These are phyloP conservation scores for Sinohyriopsis cumingii DNA, from an alignment of 2,888 invertebrate genomes.

Conservation along the genomic window DNA sequence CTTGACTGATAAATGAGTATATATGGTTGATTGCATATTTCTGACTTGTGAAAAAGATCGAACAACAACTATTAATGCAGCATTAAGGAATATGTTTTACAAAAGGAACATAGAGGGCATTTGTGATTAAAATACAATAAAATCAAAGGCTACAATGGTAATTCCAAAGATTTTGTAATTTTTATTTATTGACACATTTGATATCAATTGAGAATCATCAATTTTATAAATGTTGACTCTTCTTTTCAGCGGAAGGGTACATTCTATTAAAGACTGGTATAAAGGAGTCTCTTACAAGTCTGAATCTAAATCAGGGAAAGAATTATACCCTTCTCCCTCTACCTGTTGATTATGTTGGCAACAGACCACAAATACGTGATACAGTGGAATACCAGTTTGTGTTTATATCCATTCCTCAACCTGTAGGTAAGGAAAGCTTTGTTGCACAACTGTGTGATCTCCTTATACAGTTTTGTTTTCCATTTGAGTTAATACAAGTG, in stretches of 20 bases:
- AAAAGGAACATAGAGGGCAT: background rate
- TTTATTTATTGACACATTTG: too few species aligned
- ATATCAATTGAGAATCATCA: too few species aligned
- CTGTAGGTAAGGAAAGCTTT: background rate
- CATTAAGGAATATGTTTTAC: too few species aligned
- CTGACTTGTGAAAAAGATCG: too few species aligned
- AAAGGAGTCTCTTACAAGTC: slow-evolving; percentile 1
- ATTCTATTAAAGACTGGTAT: slow-evolving; percentile 2
- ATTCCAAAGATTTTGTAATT: too few species aligned
- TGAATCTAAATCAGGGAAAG: slow-evolving; percentile 1
- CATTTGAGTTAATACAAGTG: too few species aligned
- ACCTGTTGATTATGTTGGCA: slow-evolving; percentile 7
- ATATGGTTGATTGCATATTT: too few species aligned
- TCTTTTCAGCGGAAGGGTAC: slow-evolving; percentile 7
- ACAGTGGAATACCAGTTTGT: background rate
- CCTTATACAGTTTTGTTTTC: too few species aligned
- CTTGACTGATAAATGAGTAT: too few species aligned
- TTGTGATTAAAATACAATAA: background rate
- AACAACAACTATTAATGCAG: too few species aligned
- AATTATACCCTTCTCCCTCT: slow-evolving; percentile 1
- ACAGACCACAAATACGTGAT: slow-evolving; percentile 2
- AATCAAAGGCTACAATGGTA: too few species aligned
- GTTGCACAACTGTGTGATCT: background rate
- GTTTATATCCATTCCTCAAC: background rate
- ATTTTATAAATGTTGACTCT: background rate